Evolutionary conservation across 2,113 vertebrate species (phyloP), one percentile per base, ranked within the genome.

Genomic region (Epinephelus lanceolatus): DNA sequence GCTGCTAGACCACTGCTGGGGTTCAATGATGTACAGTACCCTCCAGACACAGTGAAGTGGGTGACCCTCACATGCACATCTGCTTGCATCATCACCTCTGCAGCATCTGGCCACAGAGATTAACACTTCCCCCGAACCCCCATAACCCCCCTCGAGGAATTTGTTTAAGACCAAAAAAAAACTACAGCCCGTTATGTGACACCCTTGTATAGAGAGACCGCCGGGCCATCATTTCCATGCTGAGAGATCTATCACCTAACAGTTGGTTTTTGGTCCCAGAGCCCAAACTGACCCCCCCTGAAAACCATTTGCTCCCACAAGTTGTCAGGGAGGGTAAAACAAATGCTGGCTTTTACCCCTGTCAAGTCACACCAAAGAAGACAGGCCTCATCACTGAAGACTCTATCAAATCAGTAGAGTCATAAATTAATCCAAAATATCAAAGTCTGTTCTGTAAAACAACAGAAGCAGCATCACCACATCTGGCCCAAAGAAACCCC

Each of bases 91-190:
- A 90, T 93, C 85, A 88, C 85, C 88, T 86, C 90, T 81, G 71
- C 59, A 91, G 89, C 92, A 93, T 94, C 91, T 94, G 91, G 87
- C 84, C 63, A 47, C 45, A 78, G 63, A 91, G 86, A 90, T 94
- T 93, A 94, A 92, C 91, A 90, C 93, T 89, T 86, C 72, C 66
- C 85, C 76, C 80, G 23, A 86, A 86, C 77, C 80, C 78, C 83
- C 67, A 77, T 61, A 80, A 55, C 77, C 81, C 81, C 47, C 82
- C 77, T 76, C 72, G 77, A 89, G 90, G 85, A 91, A 89, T 92
- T 86, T 87, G 78, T 91, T 87, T 80, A 77, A 88, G 85, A 79
- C 60, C 79, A 60, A 72, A 30, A 76, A 37, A 37, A 80, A 81
- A 71, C 76, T 70, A 40, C 52, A 74, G 83, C 30, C 81, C 72